These are phyloP conservation scores for Gymnopithys bicolor DNA, from an alignment of 2,797 vertebrate genomes.

Conservation along the genomic window DNA sequence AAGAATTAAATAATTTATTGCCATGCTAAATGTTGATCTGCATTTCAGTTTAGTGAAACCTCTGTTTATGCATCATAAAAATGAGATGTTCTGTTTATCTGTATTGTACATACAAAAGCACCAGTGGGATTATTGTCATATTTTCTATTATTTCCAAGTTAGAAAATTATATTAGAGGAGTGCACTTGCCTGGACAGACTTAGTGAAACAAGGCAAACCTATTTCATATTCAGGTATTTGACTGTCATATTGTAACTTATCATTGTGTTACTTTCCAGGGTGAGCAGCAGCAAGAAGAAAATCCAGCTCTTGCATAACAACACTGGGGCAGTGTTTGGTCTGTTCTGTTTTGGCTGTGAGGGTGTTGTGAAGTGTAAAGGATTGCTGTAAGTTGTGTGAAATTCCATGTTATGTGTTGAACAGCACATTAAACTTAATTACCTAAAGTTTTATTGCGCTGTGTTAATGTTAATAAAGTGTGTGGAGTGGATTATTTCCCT, in stretches of 20 bases:
- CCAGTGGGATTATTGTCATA: neutral
- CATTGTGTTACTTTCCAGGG: slow-evolving; percentile 52
- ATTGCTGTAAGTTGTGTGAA: slow-evolving; percentile 29
- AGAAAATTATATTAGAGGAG: neutral
- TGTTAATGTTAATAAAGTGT: slow-evolving; percentile 7
- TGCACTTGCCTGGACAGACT: neutral
- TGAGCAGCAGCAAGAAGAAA: slow-evolving; percentile 22
- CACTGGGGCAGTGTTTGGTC: neutral
- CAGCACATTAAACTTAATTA: slow-evolving; percentile 40
- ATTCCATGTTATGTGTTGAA: neutral
- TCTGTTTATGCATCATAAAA: neutral
- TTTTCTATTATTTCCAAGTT: neutral
- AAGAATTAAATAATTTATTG: neutral
- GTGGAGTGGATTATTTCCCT: neutral
- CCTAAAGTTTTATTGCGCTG: neutral
- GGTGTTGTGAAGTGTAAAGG: slow-evolving; percentile 7
- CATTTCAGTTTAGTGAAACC: neutral
- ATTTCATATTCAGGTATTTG: neutral
- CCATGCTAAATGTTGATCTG: neutral
- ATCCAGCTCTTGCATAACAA: neutral
- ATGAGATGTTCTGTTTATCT: neutral
- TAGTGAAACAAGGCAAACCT: neutral
- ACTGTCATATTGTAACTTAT: neutral
- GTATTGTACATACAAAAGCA: neutral
- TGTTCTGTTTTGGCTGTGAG: slow-evolving; percentile 30